Percentiles rank a stretch among this genome's conserved stretches.
Evolutionary conservation across 2,113 vertebrate genomes (phyloP).

Genomic region (Cryptomyrus ogoouensis): DNA sequence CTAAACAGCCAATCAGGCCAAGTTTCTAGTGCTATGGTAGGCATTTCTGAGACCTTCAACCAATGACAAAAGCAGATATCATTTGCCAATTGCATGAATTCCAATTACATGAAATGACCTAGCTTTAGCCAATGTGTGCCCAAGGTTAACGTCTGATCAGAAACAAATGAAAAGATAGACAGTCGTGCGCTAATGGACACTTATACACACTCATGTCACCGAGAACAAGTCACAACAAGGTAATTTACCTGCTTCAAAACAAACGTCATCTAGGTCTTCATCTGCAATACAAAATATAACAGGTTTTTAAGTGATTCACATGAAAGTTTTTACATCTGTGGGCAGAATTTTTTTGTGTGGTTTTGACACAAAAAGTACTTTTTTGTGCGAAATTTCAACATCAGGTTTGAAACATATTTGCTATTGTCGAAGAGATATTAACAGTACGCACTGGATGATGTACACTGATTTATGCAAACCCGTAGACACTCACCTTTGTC

Average conservation of each 20-base stretch:
- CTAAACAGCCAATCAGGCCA: neutral
- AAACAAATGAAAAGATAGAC: neutral
- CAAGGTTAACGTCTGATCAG: neutral
- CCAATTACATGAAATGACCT: neutral
- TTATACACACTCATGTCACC: neutral
- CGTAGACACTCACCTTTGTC: conserved; percentile 77
- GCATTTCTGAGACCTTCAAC: neutral
- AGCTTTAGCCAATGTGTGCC: neutral
- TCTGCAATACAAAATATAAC: conserved; percentile 55
- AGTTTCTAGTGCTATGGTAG: neutral
- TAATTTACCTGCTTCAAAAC: conserved; percentile 82
- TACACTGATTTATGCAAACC: neutral
- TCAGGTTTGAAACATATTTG: neutral
- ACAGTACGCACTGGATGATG: neutral
- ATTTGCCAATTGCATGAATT: neutral
- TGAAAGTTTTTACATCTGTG: neutral
- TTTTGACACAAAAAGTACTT: too few species aligned
- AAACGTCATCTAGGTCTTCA: conserved; percentile 82
- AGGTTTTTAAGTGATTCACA: neutral
- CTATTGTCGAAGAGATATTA: neutral
- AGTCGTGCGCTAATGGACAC: neutral
- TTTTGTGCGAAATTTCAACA: neutral
- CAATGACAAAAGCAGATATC: neutral
- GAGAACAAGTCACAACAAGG: neutral
- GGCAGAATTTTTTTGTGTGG: neutral